Percentiles rank a stretch among this genome's conserved stretches.
phyloP scores from a whole-genome alignment of 2,113 vertebrate species.

The Zeus faber region DNA sequence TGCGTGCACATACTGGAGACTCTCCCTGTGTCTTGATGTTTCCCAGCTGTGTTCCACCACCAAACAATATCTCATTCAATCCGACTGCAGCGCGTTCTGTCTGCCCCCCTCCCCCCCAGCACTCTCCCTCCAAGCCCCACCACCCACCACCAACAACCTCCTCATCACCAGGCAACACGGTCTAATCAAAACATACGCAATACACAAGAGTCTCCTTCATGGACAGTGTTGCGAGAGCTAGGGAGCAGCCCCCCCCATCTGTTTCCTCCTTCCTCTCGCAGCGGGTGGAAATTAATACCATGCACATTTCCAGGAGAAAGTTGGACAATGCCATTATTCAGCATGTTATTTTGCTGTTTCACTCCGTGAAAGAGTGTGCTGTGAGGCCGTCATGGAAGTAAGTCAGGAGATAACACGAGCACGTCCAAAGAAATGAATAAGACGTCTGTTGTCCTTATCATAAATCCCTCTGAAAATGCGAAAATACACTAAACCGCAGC shows the following conservation, averaged over 20 bases:
- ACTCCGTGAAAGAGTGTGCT: slow-evolving; percentile 19
- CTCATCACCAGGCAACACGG: slow-evolving; percentile 68
- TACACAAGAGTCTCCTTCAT: slow-evolving; percentile 72
- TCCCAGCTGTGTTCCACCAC: slow-evolving; percentile 77
- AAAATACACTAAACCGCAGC: slow-evolving; percentile 21
- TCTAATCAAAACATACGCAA: slow-evolving; percentile 70
- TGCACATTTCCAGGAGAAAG: slow-evolving; percentile 34
- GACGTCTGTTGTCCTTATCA: slow-evolving; percentile 37
- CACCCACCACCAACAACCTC: slow-evolving; percentile 42
- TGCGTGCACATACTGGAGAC: too few species aligned
- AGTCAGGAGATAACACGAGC: slow-evolving; percentile 33
- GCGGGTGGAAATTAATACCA: slow-evolving; percentile 35
- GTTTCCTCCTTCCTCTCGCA: slow-evolving; percentile 51
- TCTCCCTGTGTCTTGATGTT: slow-evolving; percentile 72
- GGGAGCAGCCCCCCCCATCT: slow-evolving; percentile 38
- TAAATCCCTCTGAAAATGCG: slow-evolving; percentile 34
- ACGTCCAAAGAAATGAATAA: slow-evolving; percentile 1
- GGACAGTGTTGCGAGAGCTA: slow-evolving; percentile 36
- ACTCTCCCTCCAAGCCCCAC: slow-evolving; percentile 39
- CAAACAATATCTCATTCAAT: slow-evolving; percentile 80
- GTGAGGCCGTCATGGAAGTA: slow-evolving; percentile 20
- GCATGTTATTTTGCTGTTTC: slow-evolving; percentile 17
- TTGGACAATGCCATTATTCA: slow-evolving; percentile 61
- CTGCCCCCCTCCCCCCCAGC: slow-evolving; percentile 21
- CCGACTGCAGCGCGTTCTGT: slow-evolving; percentile 38